Conservation (phyloP, 2,888 invertebrate species). For the Dicycla oo region DNA sequence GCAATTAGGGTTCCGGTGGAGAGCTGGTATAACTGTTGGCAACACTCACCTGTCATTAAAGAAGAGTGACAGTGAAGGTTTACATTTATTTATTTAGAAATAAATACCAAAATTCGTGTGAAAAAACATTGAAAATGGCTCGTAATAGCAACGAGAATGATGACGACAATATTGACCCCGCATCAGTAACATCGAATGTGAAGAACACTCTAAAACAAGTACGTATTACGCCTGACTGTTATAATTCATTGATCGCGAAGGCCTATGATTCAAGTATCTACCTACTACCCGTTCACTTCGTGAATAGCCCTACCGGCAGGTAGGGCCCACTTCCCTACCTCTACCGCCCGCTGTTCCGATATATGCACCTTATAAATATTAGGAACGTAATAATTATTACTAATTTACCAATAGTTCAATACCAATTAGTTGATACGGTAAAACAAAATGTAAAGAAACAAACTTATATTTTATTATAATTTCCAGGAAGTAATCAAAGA, state of each 20-base stretch:
- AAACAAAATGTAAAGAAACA: conserved; percentile 37
- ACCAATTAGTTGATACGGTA: too few species aligned
- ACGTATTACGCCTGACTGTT: conserved; percentile 48
- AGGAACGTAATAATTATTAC: not conserved
- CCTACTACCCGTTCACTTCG: too few species aligned
- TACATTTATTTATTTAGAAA: conserved; percentile 32
- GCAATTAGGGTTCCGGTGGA: too few species aligned
- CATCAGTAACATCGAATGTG: conserved; percentile 79
- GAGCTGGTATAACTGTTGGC: too few species aligned
- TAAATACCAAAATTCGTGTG: conserved; percentile 41
- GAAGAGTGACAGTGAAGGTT: conserved; percentile 14
- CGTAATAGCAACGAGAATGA: conserved; percentile 79
- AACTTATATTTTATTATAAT: not conserved
- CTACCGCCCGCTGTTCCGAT: too few species aligned
- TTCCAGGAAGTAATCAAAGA: conserved; percentile 89
- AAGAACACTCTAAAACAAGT: conserved; percentile 82
- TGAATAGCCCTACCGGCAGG: too few species aligned
- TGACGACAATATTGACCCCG: conserved; percentile 80
- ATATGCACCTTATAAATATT: too few species aligned
- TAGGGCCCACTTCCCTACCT: too few species aligned
- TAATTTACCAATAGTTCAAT: not conserved
- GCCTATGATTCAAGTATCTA: not conserved
- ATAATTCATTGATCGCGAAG: not conserved
- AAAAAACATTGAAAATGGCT: conserved; percentile 69
- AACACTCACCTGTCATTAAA: too few species aligned